Evolutionary conservation across 2,888 invertebrate genomes (phyloP).

Genomic region (Cataglyphis albicans): DNA sequence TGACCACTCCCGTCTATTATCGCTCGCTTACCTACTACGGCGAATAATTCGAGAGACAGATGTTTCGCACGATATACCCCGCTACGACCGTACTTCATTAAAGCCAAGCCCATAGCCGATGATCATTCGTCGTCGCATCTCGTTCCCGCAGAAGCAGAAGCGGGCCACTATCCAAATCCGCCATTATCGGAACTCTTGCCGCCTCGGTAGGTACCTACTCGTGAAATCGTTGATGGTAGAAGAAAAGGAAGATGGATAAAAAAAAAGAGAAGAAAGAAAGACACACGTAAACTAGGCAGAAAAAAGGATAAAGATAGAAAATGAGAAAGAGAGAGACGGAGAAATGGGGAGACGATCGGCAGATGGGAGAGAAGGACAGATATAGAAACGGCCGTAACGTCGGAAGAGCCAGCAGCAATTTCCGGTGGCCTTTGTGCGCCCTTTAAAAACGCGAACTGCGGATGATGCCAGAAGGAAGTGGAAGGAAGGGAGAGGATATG

Average conservation of each 20-base stretch:
- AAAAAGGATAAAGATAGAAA: conserved; percentile 17
- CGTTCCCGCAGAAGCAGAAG: conserved; percentile 54
- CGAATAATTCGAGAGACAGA: conserved; percentile 42
- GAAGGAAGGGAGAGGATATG: conserved; percentile 48
- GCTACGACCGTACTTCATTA: conserved; percentile 66
- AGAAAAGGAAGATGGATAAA: conserved; percentile 52
- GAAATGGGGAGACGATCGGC: conserved; percentile 14
- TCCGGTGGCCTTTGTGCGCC: conserved; percentile 81
- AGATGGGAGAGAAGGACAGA: conserved; percentile 60
- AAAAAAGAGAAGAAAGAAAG: conserved; percentile 48
- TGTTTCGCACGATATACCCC: conserved; percentile 62
- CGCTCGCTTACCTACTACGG: conserved; percentile 32
- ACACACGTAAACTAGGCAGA: conserved; percentile 18
- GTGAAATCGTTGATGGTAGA: conserved; percentile 68
- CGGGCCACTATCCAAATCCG: conserved; percentile 76
- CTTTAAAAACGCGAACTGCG: conserved; percentile 77
- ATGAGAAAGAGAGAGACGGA: conserved; percentile 23
- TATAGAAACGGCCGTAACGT: conserved; percentile 72
- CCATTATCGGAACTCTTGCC: conserved; percentile 77
- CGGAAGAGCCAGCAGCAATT: conserved; percentile 81
- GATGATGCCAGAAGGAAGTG: conserved; percentile 63
- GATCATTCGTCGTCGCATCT: conserved; percentile 63
- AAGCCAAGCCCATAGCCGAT: conserved; percentile 60
- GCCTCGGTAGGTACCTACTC: conserved; percentile 72
- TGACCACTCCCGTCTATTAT: not conserved